Evolutionary conservation across 2,113 vertebrate genomes (phyloP).

Genomic region (Cygnus buccinator): DNA sequence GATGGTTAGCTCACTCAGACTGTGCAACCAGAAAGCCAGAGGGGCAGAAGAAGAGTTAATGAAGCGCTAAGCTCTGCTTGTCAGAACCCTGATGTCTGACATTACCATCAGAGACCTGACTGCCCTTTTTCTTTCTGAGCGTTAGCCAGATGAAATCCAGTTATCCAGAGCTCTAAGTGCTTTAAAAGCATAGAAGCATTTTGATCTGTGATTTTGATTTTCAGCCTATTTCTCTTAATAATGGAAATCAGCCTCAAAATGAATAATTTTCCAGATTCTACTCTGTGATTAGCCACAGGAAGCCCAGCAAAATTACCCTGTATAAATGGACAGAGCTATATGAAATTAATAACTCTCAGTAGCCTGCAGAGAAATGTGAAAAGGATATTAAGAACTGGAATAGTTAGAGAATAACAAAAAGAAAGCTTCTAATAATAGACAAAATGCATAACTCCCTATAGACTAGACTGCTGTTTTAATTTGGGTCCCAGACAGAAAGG

Average conservation of each 20-base stretch:
- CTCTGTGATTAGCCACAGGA: constrained; percentile 30
- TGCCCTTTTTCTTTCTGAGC: not conserved
- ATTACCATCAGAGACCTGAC: not conserved
- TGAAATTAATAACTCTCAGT: constrained; percentile 29
- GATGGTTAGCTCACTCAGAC: not conserved
- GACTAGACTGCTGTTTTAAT: not conserved
- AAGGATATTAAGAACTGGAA: constrained; percentile 14
- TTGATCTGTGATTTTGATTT: not conserved
- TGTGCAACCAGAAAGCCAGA: not conserved
- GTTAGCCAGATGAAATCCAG: not conserved
- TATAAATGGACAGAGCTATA: not conserved
- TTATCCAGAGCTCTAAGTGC: not conserved
- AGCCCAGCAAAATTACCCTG: not conserved
- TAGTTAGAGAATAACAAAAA: not conserved
- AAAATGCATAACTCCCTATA: not conserved
- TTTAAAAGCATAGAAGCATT: not conserved
- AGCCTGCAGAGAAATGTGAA: constrained; percentile 15
- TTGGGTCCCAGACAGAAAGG: not conserved
- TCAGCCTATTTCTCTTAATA: not conserved
- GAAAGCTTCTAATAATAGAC: not conserved
- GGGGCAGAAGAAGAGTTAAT: not conserved
- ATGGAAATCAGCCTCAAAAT: constrained; percentile 10
- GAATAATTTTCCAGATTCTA: not conserved
- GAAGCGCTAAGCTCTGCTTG: not conserved
- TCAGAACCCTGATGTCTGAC: not conserved